These are phyloP conservation scores for Polypterus senegalus DNA, from an alignment of 2,113 vertebrate species.

Conservation along the genomic window DNA sequence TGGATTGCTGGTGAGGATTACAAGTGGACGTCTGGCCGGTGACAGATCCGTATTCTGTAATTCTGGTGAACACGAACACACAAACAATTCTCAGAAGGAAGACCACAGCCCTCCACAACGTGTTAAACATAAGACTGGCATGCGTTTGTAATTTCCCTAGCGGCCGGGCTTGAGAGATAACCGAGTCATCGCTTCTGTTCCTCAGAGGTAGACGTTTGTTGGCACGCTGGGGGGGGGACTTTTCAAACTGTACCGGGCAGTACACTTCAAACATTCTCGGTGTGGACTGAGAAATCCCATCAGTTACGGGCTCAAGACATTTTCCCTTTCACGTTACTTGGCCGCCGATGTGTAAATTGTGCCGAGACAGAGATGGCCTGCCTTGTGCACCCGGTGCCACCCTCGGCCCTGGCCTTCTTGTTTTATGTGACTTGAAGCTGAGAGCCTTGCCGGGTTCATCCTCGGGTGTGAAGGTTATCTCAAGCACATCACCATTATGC, in stretches of 20 bases:
- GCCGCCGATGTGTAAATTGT: slow-evolving; percentile 1
- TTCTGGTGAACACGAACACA: too few relatives aligned
- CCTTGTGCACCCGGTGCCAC: too few relatives aligned
- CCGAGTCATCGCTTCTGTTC: too few relatives aligned
- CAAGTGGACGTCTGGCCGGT: too few relatives aligned
- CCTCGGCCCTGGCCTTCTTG: too few relatives aligned
- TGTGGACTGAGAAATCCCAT: slow-evolving; percentile 11
- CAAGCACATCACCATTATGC: not conserved
- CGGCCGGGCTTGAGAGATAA: too few relatives aligned
- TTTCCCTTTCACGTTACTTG: not conserved
- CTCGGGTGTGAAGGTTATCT: not conserved
- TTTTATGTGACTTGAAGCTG: not conserved
- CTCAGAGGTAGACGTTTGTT: not conserved
- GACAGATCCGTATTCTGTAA: too few relatives aligned
- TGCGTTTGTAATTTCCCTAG: too few relatives aligned
- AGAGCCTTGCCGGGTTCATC: not conserved
- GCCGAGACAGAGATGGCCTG: not conserved
- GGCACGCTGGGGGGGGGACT: not conserved
- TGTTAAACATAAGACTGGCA: too few relatives aligned
- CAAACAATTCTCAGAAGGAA: too few relatives aligned
- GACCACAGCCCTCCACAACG: too few relatives aligned
- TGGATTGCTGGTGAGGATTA: too few relatives aligned
- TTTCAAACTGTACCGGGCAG: not conserved
- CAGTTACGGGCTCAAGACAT: slow-evolving; percentile 1
- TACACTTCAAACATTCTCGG: not conserved